A percentile compares a stretch with the other conserved stretches of the same genome.
Evolutionary conservation across 2,888 invertebrate genomes (phyloP).

Genomic region (Hyppa rectilinea): DNA sequence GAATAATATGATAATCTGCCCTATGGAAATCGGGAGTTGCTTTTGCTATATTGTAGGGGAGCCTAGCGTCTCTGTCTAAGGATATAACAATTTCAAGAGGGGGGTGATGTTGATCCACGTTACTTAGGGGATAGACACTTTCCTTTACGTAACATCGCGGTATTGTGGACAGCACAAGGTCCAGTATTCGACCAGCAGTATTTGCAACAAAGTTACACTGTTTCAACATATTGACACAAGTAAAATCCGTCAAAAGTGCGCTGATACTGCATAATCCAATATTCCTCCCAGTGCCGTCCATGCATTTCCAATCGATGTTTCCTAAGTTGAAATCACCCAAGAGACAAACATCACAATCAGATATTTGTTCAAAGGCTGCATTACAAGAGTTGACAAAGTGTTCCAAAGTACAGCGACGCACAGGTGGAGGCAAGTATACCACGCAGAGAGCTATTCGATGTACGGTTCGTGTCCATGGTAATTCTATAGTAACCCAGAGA

Average conservation of each 20-base stretch:
- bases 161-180: too few species aligned
- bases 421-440: neutral
- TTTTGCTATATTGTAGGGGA: too few species aligned
- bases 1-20: slow-evolving; percentile 2
- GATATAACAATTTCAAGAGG: too few species aligned
- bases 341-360: slow-evolving; percentile 4
- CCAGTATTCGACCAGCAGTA: too few species aligned
- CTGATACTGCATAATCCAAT: neutral
- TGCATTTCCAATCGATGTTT: neutral
- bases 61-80: too few species aligned
- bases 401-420: neutral
- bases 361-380: neutral
- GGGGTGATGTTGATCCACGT: too few species aligned
- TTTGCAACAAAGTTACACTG: too few species aligned
- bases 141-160: too few species aligned
- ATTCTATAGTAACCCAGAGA: neutral
- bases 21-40: slow-evolving; percentile 10
- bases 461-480: neutral
- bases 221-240: too few species aligned
- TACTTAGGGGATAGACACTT: too few species aligned
- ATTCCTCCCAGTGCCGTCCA: neutral
- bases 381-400: neutral
- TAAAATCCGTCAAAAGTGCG: too few species aligned
- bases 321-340: slow-evolving; percentile 11
- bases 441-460: neutral